Conservation (phyloP, 1,140 invertebrate species). For the Drosophila lacteicornis region DNA sequence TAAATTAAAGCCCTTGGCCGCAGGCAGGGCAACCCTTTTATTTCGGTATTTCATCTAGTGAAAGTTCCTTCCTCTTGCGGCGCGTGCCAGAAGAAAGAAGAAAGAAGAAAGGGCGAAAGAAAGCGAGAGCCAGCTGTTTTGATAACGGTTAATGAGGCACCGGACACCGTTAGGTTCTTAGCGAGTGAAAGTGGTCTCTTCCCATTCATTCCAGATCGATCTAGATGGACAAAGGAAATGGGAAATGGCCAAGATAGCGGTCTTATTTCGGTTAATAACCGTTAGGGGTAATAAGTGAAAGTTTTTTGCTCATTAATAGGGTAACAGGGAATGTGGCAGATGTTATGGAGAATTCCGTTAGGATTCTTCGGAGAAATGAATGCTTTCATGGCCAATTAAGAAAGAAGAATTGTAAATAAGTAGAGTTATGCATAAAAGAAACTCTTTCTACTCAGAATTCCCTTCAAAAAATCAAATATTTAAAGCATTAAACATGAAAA, state of each 20-base stretch:
- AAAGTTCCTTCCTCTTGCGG: constrained; percentile 34
- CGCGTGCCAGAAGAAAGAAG: constrained; percentile 22
- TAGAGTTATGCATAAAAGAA: no score
- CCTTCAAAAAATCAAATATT: no score
- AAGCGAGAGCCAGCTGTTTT: constrained; percentile 28
- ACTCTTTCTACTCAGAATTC: no score
- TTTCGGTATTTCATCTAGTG: constrained; percentile 8
- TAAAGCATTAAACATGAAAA: no score
- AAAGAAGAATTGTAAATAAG: no score
- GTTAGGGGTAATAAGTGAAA: constrained; percentile 21
- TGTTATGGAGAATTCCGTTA: neutral
- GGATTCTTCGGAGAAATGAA: no score
- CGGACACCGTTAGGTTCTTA: constrained; percentile 34
- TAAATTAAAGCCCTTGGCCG: constrained; percentile 17
- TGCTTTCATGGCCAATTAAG: no score
- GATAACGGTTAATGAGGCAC: constrained; percentile 20
- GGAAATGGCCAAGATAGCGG: neutral
- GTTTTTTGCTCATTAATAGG: neutral
- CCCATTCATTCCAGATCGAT: constrained; percentile 2
- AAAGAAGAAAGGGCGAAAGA: neutral
- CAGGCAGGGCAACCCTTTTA: constrained; percentile 23
- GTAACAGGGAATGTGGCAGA: neutral
- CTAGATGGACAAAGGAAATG: constrained; percentile 14
- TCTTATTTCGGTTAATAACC: constrained; percentile 3
- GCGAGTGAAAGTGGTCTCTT: constrained; percentile 25